A percentile compares a stretch with the other conserved stretches of the same genome.
Evolutionary conservation across 2,797 vertebrate genomes (phyloP).

Genomic region (Coilia nasus): DNA sequence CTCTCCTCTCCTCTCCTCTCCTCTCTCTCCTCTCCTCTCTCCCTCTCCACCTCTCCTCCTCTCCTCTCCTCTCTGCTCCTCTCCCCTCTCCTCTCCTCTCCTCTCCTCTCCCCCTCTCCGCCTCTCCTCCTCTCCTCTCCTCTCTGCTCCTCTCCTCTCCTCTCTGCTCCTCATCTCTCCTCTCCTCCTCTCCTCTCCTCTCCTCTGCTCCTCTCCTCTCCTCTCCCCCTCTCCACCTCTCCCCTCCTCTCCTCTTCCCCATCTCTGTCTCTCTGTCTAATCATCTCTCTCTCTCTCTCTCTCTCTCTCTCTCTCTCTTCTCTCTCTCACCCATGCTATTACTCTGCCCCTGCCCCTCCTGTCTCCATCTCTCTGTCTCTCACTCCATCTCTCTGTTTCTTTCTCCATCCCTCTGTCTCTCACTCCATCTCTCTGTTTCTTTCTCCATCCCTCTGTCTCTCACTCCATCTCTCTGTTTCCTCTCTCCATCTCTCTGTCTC

Average conservation of each 20-base stretch:
- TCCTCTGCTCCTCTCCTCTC: conserved; percentile 44
- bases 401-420: conserved; percentile 48
- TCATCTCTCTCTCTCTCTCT: background rate
- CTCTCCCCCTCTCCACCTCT: conserved; percentile 39
- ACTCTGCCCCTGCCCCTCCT: background rate
- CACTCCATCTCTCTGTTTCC: background rate
- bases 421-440: conserved; percentile 27
- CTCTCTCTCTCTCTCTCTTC: background rate
- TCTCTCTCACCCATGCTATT: background rate
- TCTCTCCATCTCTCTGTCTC: conserved; percentile 51
- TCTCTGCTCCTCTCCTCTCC: no score
- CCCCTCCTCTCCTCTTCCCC: conserved; percentile 32
- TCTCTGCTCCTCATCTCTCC: no score
- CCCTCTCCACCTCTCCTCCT: no score
- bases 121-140: no score
- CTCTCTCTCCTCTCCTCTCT: no score
- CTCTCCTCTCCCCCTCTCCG: no score
- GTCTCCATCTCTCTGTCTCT: background rate
- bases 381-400: conserved; percentile 25
- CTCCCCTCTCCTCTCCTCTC: no score
- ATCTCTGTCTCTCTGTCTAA: conserved; percentile 35
- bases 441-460: conserved; percentile 48
- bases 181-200: conserved; percentile 40
- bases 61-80: no score
- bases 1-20: no score